Evolutionary conservation across 37 sponge, comb jelly and placozoan species (phyloP).

Genomic region (Tethya wilhelma): DNA sequence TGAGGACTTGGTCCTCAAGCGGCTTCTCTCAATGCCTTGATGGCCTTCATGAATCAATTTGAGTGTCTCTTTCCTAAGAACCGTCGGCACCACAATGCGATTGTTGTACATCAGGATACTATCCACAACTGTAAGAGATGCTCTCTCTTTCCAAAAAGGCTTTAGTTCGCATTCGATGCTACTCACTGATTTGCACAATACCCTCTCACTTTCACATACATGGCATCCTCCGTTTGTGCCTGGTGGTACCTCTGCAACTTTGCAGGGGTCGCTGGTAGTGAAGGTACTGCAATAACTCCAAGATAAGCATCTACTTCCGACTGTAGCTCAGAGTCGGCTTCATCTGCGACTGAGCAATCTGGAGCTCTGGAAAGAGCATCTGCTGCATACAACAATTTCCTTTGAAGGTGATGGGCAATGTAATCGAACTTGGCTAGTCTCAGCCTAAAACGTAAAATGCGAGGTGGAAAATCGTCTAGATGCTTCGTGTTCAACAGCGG

Average conservation of each 20-base stretch:
- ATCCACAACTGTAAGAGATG: conserved; percentile 3
- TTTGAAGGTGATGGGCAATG: conserved; percentile 32
- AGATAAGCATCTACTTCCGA: conserved; percentile 23
- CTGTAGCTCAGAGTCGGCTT: background rate
- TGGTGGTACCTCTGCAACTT: conserved; percentile 19
- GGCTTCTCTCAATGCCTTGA: conserved; percentile 28
- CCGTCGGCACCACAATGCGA: conserved; percentile 41
- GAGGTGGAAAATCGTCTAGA: conserved; percentile 40
- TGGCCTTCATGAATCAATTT: conserved; percentile 47
- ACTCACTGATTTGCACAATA: conserved; percentile 2
- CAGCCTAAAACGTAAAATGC: conserved; percentile 27
- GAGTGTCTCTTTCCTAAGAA: conserved; percentile 30
- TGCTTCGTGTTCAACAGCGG: conserved; percentile 33
- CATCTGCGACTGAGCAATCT: background rate
- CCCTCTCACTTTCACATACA: background rate
- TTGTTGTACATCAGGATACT: conserved; percentile 5
- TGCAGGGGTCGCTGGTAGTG: conserved; percentile 3
- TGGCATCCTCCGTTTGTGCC: background rate
- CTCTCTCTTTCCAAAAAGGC: conserved; percentile 33
- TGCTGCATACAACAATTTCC: conserved; percentile 42
- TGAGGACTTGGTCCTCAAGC: conserved; percentile 2
- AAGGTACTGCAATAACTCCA: background rate
- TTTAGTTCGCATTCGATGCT: background rate
- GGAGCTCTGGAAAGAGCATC: conserved; percentile 57
- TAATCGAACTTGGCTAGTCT: conserved; percentile 42